Percentiles rank a stretch among this genome's conserved stretches.
These are phyloP conservation scores for Ambastaia sidthimunki DNA, from an alignment of 2,797 vertebrate species.

Conservation along the genomic window DNA sequence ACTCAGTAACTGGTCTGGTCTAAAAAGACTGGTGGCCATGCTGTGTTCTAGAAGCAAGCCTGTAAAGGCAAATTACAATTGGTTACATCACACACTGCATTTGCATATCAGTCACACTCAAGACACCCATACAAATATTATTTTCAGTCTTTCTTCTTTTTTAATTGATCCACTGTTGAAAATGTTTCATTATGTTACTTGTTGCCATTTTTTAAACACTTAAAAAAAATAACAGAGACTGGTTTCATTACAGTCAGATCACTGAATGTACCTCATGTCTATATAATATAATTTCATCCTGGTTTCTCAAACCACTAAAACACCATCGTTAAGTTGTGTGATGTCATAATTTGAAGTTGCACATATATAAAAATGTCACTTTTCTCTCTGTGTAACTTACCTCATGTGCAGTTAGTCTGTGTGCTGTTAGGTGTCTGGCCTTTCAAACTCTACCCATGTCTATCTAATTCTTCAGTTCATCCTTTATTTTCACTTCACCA, in stretches of 20 bases:
- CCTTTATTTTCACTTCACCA: conserved; percentile 82
- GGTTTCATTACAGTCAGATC: no score
- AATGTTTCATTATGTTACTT: conserved; percentile 12
- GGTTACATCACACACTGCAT: conserved; percentile 21
- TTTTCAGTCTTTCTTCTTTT: conserved; percentile 4
- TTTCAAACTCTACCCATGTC: conserved; percentile 72
- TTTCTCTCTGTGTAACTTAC: conserved; percentile 37
- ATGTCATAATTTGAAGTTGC: conserved; percentile 23
- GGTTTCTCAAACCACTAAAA: background rate
- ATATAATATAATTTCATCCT: no score
- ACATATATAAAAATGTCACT: background rate
- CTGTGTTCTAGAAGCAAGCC: background rate
- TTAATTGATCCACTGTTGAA: background rate
- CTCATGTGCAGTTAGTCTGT: conserved; percentile 33
- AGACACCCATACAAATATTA: background rate
- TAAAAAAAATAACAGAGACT: no score
- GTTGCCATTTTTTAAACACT: background rate
- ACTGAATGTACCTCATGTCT: no score
- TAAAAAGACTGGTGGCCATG: background rate
- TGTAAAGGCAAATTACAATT: conserved; percentile 22
- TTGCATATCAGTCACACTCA: conserved; percentile 27
- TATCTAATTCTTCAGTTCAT: conserved; percentile 73
- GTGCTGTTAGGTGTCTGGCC: conserved; percentile 67
- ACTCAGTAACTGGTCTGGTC: background rate
- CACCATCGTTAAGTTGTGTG: background rate